phyloP scores from a whole-genome alignment of 2,113 vertebrate species.

The Accipiter cooperii region DNA sequence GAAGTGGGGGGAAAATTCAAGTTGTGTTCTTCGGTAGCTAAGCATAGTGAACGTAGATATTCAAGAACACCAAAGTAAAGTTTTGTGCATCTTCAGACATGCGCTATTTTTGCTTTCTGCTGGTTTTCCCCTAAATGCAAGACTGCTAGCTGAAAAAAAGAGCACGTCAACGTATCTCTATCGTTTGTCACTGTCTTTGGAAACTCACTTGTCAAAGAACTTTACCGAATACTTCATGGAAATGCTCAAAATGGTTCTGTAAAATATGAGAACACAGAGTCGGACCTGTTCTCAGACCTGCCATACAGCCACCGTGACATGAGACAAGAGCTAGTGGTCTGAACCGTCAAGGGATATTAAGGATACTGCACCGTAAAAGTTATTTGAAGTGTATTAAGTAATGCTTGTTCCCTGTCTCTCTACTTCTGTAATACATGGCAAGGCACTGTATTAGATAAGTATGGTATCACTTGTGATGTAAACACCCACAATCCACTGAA shows the following conservation, averaged over 20 bases:
- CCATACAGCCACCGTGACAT: not conserved
- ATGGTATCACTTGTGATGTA: not conserved
- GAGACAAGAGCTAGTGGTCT: not conserved
- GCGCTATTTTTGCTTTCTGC: not conserved
- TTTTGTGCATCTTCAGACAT: not conserved
- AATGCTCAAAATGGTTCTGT: not conserved
- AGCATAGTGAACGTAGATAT: rapidly evolving
- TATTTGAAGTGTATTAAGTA: not conserved
- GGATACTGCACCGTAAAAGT: not conserved
- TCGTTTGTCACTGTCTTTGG: not conserved
- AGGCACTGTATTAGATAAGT: not conserved
- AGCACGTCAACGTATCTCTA: not conserved
- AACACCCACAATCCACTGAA: not conserved
- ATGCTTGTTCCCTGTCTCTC: not conserved
- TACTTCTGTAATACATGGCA: not conserved
- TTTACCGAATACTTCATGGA: not conserved
- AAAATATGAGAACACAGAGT: rapidly evolving
- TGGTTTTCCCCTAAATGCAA: not conserved
- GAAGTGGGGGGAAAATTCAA: not conserved
- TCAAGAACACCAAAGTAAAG: not conserved
- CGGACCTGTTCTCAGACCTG: not conserved
- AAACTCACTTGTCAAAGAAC: not conserved
- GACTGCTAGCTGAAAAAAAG: not conserved
- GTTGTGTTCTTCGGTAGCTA: not conserved
- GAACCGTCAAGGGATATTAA: not conserved